A percentile compares a stretch with the other conserved stretches of the same genome.
Evolutionary conservation across 2,888 invertebrate species (phyloP).

Genomic region (Bruchidius siliquastri): DNA sequence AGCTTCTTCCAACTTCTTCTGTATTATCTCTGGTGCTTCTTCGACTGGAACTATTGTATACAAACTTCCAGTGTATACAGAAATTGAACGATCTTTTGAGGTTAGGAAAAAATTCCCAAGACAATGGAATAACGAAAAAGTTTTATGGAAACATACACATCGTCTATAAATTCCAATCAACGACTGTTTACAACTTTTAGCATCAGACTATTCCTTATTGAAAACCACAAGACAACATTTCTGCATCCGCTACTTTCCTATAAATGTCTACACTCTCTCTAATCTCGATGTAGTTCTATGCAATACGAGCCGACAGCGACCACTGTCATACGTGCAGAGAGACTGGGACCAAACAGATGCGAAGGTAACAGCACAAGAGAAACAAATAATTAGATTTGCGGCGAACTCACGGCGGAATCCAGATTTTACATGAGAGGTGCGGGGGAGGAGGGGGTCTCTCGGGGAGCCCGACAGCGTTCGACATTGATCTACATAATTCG

Average conservation of each 20-base stretch:
- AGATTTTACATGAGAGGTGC: slow-evolving; percentile 12
- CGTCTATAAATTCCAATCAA: too few species aligned
- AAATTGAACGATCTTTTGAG: too few species aligned
- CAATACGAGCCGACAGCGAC: not conserved
- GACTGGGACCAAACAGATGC: slow-evolving; percentile 2
- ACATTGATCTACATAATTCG: slow-evolving; percentile 24
- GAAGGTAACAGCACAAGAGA: not conserved
- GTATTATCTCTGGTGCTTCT: too few species aligned
- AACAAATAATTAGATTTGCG: slow-evolving; percentile 13
- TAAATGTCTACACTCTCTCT: slow-evolving; percentile 17
- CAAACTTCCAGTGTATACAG: too few species aligned
- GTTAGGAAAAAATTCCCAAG: too few species aligned
- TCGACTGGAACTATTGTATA: too few species aligned
- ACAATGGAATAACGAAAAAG: too few species aligned
- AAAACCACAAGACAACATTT: too few species aligned
- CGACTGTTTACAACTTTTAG: too few species aligned
- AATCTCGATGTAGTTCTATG: slow-evolving; percentile 8
- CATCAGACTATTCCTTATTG: too few species aligned
- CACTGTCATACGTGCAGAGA: not conserved
- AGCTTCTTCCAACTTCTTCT: too few species aligned
- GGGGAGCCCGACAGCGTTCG: slow-evolving; percentile 15
- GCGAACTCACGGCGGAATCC: slow-evolving; percentile 3
- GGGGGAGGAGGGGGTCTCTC: slow-evolving; percentile 7
- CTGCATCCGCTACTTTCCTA: slow-evolving; percentile 4
- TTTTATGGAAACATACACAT: too few species aligned